Evolutionary conservation across 1,140 invertebrate genomes (phyloP), one percentile per base, ranked within the genome.

Genomic region (Philopotamus ludificatus): DNA sequence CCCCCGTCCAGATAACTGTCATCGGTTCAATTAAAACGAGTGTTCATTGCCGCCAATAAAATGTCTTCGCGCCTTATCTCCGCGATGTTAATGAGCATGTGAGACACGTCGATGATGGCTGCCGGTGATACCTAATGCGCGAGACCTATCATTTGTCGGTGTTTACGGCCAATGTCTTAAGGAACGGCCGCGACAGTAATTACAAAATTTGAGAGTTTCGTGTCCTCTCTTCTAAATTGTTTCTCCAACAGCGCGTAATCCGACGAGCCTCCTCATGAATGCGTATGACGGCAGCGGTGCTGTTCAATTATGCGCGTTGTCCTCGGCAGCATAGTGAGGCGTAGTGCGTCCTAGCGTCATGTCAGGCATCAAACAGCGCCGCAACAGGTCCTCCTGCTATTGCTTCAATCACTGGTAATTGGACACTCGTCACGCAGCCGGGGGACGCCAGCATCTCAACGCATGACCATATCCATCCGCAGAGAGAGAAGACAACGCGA

Each of bases 321-420:
- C 55, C 51, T 41, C 23, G 42, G 50, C 58, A 44, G 16, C 34
- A 34, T 58, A 23, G 28, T 41, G n/a, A 20, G 44, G 16, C 15
- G 59, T 63, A 47, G 44, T 47, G 44, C 44, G 44, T 47, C 18
- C 15, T 47, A 47, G 10, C 8, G 8, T 47, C 44, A 9, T 47
- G 44, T 54, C 22, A 34, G 28, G 28, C 28, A 34, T 54, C 51
- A 54, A 54, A 57, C 53, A 57, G 26, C 0, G 53, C 25, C 1
- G 53, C 25, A 34, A 57, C 3, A 25, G 26, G 59, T 50, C 28
- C 51, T 49, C 44, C 57, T 41, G 42, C 57, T 55, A 64, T 64
- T 64, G 62, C 41, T 45, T 54, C 62, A 57, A 64, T 64, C 62
- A 55, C 28, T 15, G 51, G 26, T 64, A 64, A 64, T 64, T 64